phyloP scores from a whole-genome alignment of 2,888 invertebrate species.

The Chloromyia formosa region DNA sequence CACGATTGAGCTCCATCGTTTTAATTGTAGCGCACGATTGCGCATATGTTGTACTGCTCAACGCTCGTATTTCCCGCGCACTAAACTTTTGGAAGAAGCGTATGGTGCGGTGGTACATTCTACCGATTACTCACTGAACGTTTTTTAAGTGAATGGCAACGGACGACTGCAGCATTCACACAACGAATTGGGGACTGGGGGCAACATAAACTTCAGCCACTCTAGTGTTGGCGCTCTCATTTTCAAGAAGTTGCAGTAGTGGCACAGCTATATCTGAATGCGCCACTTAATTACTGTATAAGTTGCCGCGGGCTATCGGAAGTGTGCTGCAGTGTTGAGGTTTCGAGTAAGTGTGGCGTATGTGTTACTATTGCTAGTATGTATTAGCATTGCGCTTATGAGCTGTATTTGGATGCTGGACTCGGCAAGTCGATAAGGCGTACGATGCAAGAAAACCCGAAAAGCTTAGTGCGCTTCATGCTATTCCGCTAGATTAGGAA shows the following conservation, averaged over 20 bases:
- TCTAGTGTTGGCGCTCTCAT: too few relatives aligned
- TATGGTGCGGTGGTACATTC: background rate
- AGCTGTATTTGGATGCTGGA: background rate
- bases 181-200: too few relatives aligned
- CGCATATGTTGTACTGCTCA: background rate
- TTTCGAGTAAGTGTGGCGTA: background rate
- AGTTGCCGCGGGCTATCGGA: slow-evolving; percentile 10
- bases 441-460: too few relatives aligned
- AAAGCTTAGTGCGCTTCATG: background rate
- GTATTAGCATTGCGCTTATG: too few relatives aligned
- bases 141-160: background rate
- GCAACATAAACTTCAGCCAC: too few relatives aligned
- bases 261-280: background rate
- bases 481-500: background rate
- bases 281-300: background rate
- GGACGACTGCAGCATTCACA: background rate
- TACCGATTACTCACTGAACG: background rate
- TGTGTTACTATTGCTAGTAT: too few relatives aligned
- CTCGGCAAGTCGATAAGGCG: too few relatives aligned
- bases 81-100: background rate
- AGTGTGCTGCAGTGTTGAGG: background rate
- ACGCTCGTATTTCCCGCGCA: background rate
- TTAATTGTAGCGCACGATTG: background rate
- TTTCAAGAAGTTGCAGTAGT: background rate
- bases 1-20: background rate